These are phyloP conservation scores for Hippoglossus hippoglossus DNA, from an alignment of 2,797 vertebrate species.

Conservation along the genomic window DNA sequence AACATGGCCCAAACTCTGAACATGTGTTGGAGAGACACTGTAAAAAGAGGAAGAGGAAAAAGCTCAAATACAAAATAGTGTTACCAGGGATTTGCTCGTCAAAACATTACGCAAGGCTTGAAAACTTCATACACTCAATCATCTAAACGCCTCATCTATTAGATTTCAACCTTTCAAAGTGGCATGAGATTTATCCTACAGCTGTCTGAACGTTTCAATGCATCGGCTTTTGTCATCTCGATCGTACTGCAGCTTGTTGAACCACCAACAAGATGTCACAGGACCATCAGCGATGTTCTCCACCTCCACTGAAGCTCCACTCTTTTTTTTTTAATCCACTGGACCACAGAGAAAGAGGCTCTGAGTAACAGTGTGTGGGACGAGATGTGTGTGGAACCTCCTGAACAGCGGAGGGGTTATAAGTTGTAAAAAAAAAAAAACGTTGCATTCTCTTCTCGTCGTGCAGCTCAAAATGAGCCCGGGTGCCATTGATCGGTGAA, in stretches of 20 bases:
- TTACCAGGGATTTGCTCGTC: too few species aligned
- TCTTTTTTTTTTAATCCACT: not conserved
- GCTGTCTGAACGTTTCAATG: too few species aligned
- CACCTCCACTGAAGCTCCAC: conserved; percentile 46
- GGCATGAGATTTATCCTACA: too few species aligned
- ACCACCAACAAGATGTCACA: conserved; percentile 24
- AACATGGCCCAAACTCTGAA: too few species aligned
- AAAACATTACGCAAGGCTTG: too few species aligned
- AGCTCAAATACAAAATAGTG: too few species aligned
- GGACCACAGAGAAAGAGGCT: not conserved
- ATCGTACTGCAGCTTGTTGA: conserved; percentile 13
- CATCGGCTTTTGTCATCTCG: too few species aligned
- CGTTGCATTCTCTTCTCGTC: not conserved
- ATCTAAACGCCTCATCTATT: too few species aligned
- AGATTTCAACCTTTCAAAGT: too few species aligned
- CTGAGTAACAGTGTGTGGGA: conserved; percentile 37
- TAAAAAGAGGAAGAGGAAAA: too few species aligned
- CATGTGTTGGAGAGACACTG: too few species aligned
- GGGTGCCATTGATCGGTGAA: conserved; percentile 9
- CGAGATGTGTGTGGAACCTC: conserved; percentile 23
- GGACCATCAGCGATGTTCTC: conserved; percentile 14
- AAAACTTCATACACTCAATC: too few species aligned
- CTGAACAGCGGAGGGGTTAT: conserved; percentile 5
- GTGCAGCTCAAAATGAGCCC: conserved; percentile 10
- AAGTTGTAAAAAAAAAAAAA: conserved; percentile 5